Percentiles rank a stretch among this genome's conserved stretches.
Evolutionary conservation across 23 tunicate species (phyloP).

Genomic region (Oikopleura dioica): DNA sequence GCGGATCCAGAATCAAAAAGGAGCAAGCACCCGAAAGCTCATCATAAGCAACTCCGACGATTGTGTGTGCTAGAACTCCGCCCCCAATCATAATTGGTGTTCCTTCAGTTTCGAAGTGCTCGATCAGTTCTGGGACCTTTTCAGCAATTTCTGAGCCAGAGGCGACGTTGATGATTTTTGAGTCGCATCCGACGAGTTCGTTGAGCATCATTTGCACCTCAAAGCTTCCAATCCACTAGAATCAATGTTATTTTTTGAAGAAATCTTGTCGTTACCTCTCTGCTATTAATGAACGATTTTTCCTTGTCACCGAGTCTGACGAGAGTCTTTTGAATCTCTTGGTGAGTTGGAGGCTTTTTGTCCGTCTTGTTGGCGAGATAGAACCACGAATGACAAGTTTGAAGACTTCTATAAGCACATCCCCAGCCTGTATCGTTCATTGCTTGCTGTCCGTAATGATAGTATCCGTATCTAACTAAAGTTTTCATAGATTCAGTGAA

Average conservation of each 20-base stretch:
- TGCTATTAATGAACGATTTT: constrained; percentile 34
- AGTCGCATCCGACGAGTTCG: constrained; percentile 26
- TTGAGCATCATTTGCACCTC: constrained; percentile 46
- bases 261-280: constrained; percentile 5
- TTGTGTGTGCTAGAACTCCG: constrained; percentile 90
- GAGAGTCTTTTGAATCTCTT: constrained; percentile 49
- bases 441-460: constrained; percentile 72
- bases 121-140: constrained; percentile 40
- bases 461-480: constrained; percentile 36
- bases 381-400: constrained; percentile 73
- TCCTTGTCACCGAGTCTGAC: constrained; percentile 68
- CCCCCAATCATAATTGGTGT: constrained; percentile 98
- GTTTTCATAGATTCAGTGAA: too few relatives aligned
- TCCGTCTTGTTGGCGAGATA: constrained; percentile 36
- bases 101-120: constrained; percentile 58
- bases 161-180: constrained; percentile 44
- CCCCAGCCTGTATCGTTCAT: constrained; percentile 95
- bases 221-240: constrained; percentile 64
- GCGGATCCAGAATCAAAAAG: constrained; percentile 83
- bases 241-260: too few relatives aligned
- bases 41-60: constrained; percentile 71
- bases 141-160: constrained; percentile 43
- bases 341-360: constrained; percentile 30
- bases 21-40: constrained; percentile 36
- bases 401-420: constrained; percentile 73